Conservation (phyloP, 1,140 invertebrate genomes). For the Eupeodes corollae region DNA sequence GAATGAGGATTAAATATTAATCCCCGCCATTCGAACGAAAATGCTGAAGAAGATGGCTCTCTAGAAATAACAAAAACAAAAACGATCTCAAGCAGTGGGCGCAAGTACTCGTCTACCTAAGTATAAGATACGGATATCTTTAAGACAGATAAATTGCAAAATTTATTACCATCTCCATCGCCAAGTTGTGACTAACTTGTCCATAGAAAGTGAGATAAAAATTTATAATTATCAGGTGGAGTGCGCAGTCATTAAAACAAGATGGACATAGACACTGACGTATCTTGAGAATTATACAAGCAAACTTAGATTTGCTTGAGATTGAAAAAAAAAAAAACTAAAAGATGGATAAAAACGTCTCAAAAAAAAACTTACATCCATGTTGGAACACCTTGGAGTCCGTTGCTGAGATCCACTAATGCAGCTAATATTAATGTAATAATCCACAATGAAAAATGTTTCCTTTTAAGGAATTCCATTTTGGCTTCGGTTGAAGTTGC, state of each 20-base stretch:
- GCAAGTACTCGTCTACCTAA: too few species aligned
- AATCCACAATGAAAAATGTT: conserved; percentile 23
- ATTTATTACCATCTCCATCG: neutral
- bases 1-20: too few species aligned
- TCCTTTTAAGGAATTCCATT: conserved; percentile 25
- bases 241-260: neutral
- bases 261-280: neutral
- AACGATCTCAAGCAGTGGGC: too few species aligned
- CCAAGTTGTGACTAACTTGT: neutral
- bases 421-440: conserved; percentile 14
- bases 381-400: conserved; percentile 29
- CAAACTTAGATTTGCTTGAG: neutral
- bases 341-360: neutral
- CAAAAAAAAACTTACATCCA: conserved; percentile 29
- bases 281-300: too few species aligned
- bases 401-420: conserved; percentile 14
- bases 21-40: too few species aligned
- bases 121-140: too few species aligned
- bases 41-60: too few species aligned
- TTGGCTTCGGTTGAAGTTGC: conserved; percentile 4
- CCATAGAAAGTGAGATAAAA: neutral
- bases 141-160: neutral
- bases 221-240: neutral
- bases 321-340: neutral
- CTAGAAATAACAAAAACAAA: too few species aligned